These are phyloP conservation scores for Zaprionus bogoriensis DNA, from an alignment of 2,888 invertebrate genomes.

Conservation along the genomic window DNA sequence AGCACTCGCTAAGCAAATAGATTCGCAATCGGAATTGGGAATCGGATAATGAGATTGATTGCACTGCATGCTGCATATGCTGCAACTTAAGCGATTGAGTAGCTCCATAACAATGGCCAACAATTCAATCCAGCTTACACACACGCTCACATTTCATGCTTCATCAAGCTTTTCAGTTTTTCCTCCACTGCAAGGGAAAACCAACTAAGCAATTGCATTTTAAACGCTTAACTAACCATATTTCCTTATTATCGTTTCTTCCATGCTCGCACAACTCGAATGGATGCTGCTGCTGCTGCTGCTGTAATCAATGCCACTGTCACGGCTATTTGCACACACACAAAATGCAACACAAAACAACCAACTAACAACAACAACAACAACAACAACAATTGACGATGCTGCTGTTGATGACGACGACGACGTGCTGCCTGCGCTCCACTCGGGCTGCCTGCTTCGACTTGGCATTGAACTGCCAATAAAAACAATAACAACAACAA, in stretches of 20 bases:
- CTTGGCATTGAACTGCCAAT: slow-evolving; percentile 76
- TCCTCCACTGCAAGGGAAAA: slow-evolving; percentile 12
- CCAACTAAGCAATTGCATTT: slow-evolving; percentile 57
- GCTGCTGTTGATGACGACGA: slow-evolving; percentile 1
- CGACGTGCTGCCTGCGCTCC: neutral
- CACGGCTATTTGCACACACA: slow-evolving; percentile 78
- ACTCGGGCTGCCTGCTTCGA: slow-evolving; percentile 45
- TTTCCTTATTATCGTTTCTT: slow-evolving; percentile 66
- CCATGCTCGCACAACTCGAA: slow-evolving; percentile 20
- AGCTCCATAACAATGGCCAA: neutral
- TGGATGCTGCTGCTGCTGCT: slow-evolving; percentile 37
- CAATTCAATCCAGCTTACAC: neutral
- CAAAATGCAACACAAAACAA: slow-evolving; percentile 71
- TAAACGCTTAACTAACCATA: slow-evolving; percentile 77
- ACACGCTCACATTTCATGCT: neutral
- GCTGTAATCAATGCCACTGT: slow-evolving; percentile 76
- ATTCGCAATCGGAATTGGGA: slow-evolving; percentile 24
- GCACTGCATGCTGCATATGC: neutral
- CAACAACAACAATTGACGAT: slow-evolving; percentile 8
- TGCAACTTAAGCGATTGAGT: neutral
- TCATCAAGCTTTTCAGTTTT: neutral
- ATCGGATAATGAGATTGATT: slow-evolving; percentile 3
- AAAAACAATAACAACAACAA: slow-evolving; percentile 55
- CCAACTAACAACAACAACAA: slow-evolving; percentile 35
- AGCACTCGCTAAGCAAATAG: neutral